Evolutionary conservation across 2,113 vertebrate species (phyloP), one percentile per base, ranked within the genome.

Genomic region (Phalacrocorax pelagicus): DNA sequence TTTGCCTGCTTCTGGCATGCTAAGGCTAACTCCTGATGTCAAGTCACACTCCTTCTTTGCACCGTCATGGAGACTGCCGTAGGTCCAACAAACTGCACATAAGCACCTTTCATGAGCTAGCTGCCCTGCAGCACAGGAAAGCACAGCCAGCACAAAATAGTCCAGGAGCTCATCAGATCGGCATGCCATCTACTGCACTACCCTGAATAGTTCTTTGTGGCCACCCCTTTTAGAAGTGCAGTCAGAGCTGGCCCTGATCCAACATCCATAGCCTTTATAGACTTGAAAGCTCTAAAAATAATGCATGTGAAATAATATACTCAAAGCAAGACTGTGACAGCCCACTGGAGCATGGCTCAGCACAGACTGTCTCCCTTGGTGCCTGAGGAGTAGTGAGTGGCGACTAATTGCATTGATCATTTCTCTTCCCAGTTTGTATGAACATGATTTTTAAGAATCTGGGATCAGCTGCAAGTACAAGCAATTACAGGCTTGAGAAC

Each of bases 231-330:
- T 62, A 93, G 66, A 66, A 80, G 3, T 42, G 34, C 46, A 77
- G 66, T 44, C 44, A 87, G 63, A 75, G 34, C 54, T 94, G 93
- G 87, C 85, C 36, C 66, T 42, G 11, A 54, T 52, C 70, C 84
- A 85, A 21, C 30, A 79, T 75, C 57, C 32, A 8, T 18, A 44
- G 38, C 59, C 23, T 95, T 55, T 63, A 42, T 40, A 59, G n/a
- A 70, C 65, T 81, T 38, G n/a, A 62, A 80, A 15, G 27, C 42
- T 95, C 90, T 95, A 92, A 92, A 96, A 96, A 80, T 88, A 95
- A 46, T 32, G 30, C 51, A 40, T 58, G 88, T 92, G 66, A 82
- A 96, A 90, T 90, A 58, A 66, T 51, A 86, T 24, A 80, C 61
- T 85, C n/a, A 52, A 42, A 26, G 29, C 30, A 44, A 77, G 74